Evolutionary conservation across 92 coral and sea anemone genomes (phyloP).

Genomic region (Porites evermanni): DNA sequence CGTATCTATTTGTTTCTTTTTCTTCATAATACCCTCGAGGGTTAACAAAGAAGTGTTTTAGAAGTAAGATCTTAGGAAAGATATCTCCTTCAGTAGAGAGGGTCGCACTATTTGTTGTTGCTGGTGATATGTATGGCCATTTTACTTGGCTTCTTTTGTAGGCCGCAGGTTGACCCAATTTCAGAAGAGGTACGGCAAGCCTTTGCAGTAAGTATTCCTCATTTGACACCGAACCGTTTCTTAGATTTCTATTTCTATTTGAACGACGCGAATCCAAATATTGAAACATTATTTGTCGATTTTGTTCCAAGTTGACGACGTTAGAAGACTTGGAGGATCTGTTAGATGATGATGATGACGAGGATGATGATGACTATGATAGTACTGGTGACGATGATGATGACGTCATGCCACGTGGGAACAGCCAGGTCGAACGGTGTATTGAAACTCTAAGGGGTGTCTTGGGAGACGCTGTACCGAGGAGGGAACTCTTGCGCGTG

Average conservation of each 20-base stretch:
- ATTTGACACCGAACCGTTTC: background rate
- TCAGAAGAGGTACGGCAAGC: constrained; percentile 50
- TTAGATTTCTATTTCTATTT: background rate
- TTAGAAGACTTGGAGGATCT: constrained; percentile 22
- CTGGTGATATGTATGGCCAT: background rate
- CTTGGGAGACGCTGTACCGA: constrained; percentile 75
- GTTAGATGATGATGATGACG: background rate
- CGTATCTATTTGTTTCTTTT: too few relatives aligned
- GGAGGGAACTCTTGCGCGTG: constrained; percentile 81
- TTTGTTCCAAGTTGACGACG: background rate
- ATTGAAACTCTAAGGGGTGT: constrained; percentile 69
- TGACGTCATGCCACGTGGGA: constrained; percentile 49
- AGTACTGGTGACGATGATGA: constrained; percentile 13
- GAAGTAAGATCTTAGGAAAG: too few relatives aligned
- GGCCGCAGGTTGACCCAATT: constrained; percentile 42
- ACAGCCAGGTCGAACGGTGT: constrained; percentile 36
- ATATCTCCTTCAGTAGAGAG: background rate
- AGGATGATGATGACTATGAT: background rate
- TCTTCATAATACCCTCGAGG: too few relatives aligned
- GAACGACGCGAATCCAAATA: background rate
- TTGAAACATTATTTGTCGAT: background rate
- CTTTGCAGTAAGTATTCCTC: constrained; percentile 41
- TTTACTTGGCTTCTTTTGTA: background rate
- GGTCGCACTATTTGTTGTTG: background rate
- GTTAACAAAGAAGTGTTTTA: too few relatives aligned